phyloP scores from a whole-genome alignment of 2,797 vertebrate species.

The Alectoris magna region DNA sequence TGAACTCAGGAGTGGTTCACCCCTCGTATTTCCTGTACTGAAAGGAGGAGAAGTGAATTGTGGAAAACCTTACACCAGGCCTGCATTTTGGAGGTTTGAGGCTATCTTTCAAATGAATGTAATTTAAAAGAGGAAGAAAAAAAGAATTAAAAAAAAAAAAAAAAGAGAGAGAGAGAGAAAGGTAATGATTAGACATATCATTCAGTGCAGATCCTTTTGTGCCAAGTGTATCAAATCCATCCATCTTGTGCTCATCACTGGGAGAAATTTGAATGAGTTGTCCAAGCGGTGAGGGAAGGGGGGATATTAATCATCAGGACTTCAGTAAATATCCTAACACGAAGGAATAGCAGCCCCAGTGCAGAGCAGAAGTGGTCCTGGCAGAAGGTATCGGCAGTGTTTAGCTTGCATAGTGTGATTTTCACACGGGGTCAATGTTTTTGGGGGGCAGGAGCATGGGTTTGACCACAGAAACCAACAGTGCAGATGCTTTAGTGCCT shows the following conservation, averaged over 20 bases:
- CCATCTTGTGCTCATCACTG: not conserved
- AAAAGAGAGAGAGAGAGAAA: not conserved
- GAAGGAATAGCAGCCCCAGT: not conserved
- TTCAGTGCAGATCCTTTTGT: not conserved
- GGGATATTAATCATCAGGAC: not conserved
- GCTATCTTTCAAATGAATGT: not conserved
- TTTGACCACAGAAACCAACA: not conserved
- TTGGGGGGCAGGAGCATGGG: not conserved
- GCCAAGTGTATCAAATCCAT: not conserved
- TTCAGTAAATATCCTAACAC: not conserved
- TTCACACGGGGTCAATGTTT: not conserved
- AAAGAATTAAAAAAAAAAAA: not conserved
- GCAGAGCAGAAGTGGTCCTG: not conserved
- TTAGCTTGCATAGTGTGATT: not conserved
- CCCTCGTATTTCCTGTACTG: constrained; percentile 5
- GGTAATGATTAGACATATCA: not conserved
- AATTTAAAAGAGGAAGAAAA: not conserved
- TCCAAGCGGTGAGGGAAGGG: not conserved
- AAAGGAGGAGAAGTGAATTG: not conserved
- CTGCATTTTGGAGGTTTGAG: not conserved
- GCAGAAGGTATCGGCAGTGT: not conserved
- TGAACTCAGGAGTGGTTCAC: not conserved
- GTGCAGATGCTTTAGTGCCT: not conserved
- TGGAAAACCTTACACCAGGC: not conserved
- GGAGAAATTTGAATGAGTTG: not conserved